phyloP scores from a whole-genome alignment of 2,113 vertebrate species.

The Bambusicola thoracicus region DNA sequence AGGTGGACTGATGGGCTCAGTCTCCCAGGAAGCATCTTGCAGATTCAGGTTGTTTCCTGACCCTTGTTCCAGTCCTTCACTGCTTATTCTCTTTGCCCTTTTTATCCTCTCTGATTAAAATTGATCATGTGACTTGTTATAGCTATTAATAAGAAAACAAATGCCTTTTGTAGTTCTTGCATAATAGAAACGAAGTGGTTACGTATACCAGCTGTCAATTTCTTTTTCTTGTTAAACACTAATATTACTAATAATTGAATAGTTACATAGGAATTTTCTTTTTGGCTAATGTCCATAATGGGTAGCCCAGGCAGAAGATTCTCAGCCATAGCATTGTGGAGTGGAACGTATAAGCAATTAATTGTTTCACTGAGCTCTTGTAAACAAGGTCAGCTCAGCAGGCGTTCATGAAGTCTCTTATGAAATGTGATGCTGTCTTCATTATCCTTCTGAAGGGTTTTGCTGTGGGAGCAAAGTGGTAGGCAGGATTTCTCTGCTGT shows the following conservation, averaged over 20 bases:
- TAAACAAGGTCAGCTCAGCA: slow-evolving; percentile 39
- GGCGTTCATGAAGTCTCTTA: not conserved
- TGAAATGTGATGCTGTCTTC: slow-evolving; percentile 51
- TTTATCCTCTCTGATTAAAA: not conserved
- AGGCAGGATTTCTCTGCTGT: not conserved
- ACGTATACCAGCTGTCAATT: not conserved
- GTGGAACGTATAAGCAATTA: not conserved
- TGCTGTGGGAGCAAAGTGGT: not conserved
- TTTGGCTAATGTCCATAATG: not conserved
- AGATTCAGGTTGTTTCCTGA: not conserved
- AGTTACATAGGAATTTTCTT: slow-evolving; percentile 8
- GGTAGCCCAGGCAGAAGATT: slow-evolving; percentile 15
- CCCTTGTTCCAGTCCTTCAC: not conserved
- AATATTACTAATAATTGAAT: slow-evolving; percentile 34
- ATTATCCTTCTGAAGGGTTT: slow-evolving; percentile 7
- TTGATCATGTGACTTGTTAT: not conserved
- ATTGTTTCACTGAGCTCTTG: slow-evolving; percentile 10
- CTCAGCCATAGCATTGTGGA: not conserved
- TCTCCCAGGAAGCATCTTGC: not conserved
- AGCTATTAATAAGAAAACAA: not conserved
- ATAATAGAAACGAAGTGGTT: not conserved
- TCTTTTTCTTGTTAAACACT: not conserved
- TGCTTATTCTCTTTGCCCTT: not conserved
- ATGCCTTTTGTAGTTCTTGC: not conserved
- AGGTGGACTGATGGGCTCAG: not conserved